Conservation (phyloP, 2,888 invertebrate species). For the Zonitis immaculata region DNA sequence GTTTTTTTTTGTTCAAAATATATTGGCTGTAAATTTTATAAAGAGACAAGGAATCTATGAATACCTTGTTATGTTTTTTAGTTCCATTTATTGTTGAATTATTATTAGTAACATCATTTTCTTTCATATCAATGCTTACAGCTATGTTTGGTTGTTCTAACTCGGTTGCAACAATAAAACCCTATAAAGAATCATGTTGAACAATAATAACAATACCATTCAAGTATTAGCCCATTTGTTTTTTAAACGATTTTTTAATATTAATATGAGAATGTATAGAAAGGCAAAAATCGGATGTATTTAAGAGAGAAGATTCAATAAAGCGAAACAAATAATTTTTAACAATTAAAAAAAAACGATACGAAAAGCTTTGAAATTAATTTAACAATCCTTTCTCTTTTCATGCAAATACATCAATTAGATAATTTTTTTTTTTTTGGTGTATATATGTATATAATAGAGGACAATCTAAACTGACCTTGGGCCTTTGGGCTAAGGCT, state of each 20-base stretch:
- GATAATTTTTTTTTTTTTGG: not conserved
- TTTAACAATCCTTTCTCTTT: not conserved
- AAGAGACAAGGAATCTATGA: slow-evolving; percentile 3
- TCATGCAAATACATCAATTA: not conserved
- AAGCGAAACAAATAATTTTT: too few relatives aligned
- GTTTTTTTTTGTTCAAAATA: not conserved
- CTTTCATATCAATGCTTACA: slow-evolving; percentile 46
- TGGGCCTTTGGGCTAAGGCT: slow-evolving; percentile 68
- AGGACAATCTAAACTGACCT: slow-evolving; percentile 53
- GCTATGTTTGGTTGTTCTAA: slow-evolving; percentile 39
- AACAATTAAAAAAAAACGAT: slow-evolving; percentile 2
- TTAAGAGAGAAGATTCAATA: too few relatives aligned
- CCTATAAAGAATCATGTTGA: slow-evolving; percentile 43
- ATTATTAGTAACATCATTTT: slow-evolving; percentile 37
- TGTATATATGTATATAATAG: too few relatives aligned
- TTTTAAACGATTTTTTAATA: not conserved
- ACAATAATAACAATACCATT: slow-evolving; percentile 5
- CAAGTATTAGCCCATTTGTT: not conserved
- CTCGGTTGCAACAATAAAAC: slow-evolving; percentile 40
- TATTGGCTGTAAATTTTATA: slow-evolving; percentile 2
- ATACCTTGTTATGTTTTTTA: slow-evolving; percentile 37
- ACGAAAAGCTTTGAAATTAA: not conserved
- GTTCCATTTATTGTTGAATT: slow-evolving; percentile 33
- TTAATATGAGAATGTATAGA: too few relatives aligned
- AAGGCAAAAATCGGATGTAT: too few relatives aligned